A percentile compares a stretch with the other conserved stretches of the same genome.
Conservation (phyloP, 2,113 vertebrate genomes). For the Hemiprocne comata region DNA sequence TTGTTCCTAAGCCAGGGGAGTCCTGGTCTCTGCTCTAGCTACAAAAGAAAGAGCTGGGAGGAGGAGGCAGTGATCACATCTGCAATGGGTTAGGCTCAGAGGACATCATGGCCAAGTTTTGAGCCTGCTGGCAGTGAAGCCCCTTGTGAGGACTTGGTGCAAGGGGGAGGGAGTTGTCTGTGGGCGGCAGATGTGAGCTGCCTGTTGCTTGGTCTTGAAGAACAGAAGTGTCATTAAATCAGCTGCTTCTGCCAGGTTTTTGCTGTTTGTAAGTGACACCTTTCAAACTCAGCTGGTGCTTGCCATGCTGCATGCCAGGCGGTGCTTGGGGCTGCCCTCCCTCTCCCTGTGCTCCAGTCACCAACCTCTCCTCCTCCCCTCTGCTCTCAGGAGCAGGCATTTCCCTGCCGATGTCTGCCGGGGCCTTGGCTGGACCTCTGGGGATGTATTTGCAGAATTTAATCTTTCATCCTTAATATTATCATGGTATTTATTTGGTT, state of each 20-base stretch:
- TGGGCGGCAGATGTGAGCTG: background rate
- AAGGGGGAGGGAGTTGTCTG: background rate
- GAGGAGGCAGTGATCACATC: background rate
- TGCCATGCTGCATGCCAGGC: accelerated
- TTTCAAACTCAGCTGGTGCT: constrained; percentile 9
- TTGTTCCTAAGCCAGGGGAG: background rate
- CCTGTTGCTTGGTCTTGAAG: constrained; percentile 12
- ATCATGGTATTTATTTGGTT: accelerated
- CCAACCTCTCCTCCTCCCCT: background rate
- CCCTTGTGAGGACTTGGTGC: background rate
- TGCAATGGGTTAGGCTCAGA: background rate
- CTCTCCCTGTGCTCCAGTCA: background rate
- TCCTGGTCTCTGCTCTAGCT: background rate
- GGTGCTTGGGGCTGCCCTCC: background rate
- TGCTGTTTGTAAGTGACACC: background rate
- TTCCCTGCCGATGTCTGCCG: accelerated
- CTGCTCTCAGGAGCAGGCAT: background rate
- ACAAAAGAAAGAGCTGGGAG: background rate
- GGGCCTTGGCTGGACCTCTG: background rate
- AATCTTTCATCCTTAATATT: background rate
- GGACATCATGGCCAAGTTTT: background rate
- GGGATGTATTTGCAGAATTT: background rate
- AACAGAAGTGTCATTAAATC: background rate
- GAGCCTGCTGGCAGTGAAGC: background rate
- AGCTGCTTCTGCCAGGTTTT: constrained; percentile 31